phyloP scores from a whole-genome alignment of 1,140 invertebrate genomes.

The Goniozus legneri region DNA sequence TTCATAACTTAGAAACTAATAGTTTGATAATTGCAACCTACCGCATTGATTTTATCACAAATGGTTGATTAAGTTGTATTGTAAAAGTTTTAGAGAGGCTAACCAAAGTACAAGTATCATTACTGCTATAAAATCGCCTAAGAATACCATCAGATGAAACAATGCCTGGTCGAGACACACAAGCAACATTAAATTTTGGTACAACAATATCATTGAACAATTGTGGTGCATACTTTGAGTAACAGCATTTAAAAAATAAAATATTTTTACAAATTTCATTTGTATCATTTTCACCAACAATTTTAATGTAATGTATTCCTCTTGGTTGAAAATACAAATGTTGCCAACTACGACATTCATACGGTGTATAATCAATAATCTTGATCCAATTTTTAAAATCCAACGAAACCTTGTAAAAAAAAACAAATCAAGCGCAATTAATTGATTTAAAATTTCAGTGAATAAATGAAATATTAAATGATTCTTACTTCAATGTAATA shows the following conservation, averaged over 20 bases:
- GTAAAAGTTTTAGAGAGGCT: too few relatives aligned
- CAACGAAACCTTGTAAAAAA: slow-evolving; percentile 69
- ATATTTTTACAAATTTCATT: slow-evolving; percentile 95
- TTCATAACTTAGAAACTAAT: neutral
- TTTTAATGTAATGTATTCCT: slow-evolving; percentile 84
- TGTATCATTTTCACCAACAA: slow-evolving; percentile 94
- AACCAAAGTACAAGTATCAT: too few relatives aligned
- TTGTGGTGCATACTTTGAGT: slow-evolving; percentile 71
- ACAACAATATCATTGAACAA: slow-evolving; percentile 75
- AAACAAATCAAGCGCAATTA: slow-evolving; percentile 4
- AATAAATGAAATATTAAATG: neutral
- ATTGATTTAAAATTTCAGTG: neutral
- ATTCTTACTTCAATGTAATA: slow-evolving; percentile 81
- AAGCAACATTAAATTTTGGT: slow-evolving; percentile 88
- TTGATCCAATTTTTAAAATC: slow-evolving; percentile 93
- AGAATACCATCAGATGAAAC: too few relatives aligned
- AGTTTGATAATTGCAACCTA: slow-evolving; percentile 33
- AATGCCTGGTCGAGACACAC: too few relatives aligned
- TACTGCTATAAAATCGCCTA: too few relatives aligned
- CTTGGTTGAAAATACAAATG: slow-evolving; percentile 86
- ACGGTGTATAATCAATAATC: slow-evolving; percentile 87
- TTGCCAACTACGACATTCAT: slow-evolving; percentile 95
- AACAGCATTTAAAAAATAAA: slow-evolving; percentile 87
- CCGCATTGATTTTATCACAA: slow-evolving; percentile 87
- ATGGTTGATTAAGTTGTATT: slow-evolving; percentile 94